Evolutionary conservation across 2,797 vertebrate species (phyloP), one percentile per base, ranked within the genome.

Genomic region (Orestias chungarensis): DNA sequence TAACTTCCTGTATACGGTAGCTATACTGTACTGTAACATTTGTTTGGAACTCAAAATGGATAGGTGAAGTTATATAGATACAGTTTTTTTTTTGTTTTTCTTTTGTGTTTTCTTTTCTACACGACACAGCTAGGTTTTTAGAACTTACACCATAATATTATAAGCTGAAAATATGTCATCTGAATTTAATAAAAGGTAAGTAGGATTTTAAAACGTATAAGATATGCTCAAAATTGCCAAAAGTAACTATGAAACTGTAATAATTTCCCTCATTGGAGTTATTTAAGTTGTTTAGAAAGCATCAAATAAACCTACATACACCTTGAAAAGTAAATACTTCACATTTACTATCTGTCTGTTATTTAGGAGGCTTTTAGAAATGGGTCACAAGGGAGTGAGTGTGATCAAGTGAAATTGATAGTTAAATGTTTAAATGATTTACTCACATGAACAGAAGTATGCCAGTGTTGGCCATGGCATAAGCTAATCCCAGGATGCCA

Each of bases 401-500:
- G n/a, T n/a, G n/a, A n/a, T n/a, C n/a, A n/a, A n/a, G n/a, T n/a
- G n/a, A n/a, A n/a, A n/a, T n/a, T n/a, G n/a, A n/a, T n/a, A 44
- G 29, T 25, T 42, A 29, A 5, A 66, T 29, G 23, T 17, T 17
- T 4, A 44, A 27, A 17, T n/a, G 17, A 42, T 71, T 72, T 83
- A 96, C 97, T 97, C 92, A 99, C 97, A 96, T 90, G 90, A 99
- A 98, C 57, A 99, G 96, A 81, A 99, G 85, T 75, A 99, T 95
- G 85, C 97, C 98, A 0, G 98, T 99, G 89, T 99, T 99, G 78
- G 97, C 98, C 98, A 99, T 99, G 83, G 97, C 98, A 1, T 98
- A 99, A 29, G 98, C 96, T 84, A 99, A 91, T 65, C 97, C 98
- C 87, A 99, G 94, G 91, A 99, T 99, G 68, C 97, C 98, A 9